A percentile compares a stretch with the other conserved stretches of the same genome.
phyloP scores from a whole-genome alignment of 2,888 invertebrate genomes.

The Platerodrilus igneus region DNA sequence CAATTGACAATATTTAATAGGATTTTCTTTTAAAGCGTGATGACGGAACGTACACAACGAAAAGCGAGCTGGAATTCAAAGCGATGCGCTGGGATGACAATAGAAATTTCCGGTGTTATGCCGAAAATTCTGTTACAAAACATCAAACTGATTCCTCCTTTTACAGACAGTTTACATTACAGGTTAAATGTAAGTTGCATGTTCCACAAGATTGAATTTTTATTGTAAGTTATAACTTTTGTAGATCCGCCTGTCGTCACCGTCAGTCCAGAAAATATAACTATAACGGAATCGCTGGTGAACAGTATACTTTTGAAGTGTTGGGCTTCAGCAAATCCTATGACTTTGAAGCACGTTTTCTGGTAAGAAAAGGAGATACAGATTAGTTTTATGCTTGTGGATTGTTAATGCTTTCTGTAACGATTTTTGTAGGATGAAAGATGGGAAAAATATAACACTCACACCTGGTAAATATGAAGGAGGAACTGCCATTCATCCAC shows the following conservation, averaged over 20 bases:
- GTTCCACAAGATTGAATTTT: conserved; percentile 3
- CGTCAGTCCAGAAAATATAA: conserved; percentile 69
- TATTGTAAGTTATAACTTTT: conserved; percentile 30
- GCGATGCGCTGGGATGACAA: conserved; percentile 80
- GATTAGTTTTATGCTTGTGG: too few species aligned
- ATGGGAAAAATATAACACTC: conserved; percentile 59
- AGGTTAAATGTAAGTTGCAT: conserved; percentile 76
- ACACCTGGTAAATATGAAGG: conserved; percentile 65
- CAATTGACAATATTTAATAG: too few species aligned
- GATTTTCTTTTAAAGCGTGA: conserved; percentile 56
- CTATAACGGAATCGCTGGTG: conserved; percentile 72
- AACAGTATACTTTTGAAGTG: conserved; percentile 64
- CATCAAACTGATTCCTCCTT: conserved; percentile 71
- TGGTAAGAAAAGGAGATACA: too few species aligned
- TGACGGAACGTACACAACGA: conserved; percentile 76
- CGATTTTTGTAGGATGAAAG: conserved; percentile 64
- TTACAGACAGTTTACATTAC: conserved; percentile 64
- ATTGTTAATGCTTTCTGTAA: too few species aligned
- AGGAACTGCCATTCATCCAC: conserved; percentile 69
- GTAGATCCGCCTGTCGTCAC: conserved; percentile 82
- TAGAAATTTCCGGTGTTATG: conserved; percentile 72
- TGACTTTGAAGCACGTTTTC: conserved; percentile 65
- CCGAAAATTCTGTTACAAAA: conserved; percentile 74
- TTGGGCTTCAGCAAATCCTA: conserved; percentile 82
- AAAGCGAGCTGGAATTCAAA: conserved; percentile 71